A percentile compares a stretch with the other conserved stretches of the same genome.
phyloP scores from a whole-genome alignment of 2,888 invertebrate genomes.

The Mayetiola destructor region DNA sequence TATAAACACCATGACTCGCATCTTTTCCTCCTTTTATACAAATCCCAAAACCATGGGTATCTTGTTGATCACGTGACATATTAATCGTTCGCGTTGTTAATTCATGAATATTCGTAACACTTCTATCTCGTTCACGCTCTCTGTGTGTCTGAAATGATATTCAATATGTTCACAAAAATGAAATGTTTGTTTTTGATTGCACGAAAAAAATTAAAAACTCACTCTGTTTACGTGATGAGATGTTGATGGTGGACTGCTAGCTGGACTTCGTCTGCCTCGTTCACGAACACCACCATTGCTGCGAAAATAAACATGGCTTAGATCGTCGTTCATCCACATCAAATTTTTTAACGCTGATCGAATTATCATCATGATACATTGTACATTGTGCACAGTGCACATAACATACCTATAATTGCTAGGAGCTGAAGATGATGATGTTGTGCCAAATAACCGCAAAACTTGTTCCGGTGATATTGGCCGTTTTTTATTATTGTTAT shows the following conservation, averaged over 20 bases:
- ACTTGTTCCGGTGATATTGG: slow-evolving; percentile 78
- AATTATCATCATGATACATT: no score
- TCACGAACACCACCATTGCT: slow-evolving; percentile 35
- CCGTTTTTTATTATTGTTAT: slow-evolving; percentile 47
- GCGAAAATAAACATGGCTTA: no score
- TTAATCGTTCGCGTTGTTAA: slow-evolving; percentile 69
- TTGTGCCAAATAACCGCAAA: slow-evolving; percentile 47
- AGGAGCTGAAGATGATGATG: slow-evolving; percentile 39
- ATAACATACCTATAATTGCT: slow-evolving; percentile 35
- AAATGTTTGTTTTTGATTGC: background rate
- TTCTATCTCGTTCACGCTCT: slow-evolving; percentile 38
- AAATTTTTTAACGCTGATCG: no score
- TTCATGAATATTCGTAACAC: slow-evolving; percentile 54
- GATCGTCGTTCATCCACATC: no score
- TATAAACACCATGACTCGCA: slow-evolving; percentile 79
- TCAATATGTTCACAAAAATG: background rate
- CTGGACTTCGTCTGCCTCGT: slow-evolving; percentile 43
- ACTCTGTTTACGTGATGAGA: slow-evolving; percentile 49
- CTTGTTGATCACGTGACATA: slow-evolving; percentile 69
- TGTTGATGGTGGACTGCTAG: slow-evolving; percentile 65
- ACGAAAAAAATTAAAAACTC: background rate
- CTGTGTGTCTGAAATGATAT: background rate
- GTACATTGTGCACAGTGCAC: no score
- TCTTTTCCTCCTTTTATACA: slow-evolving; percentile 86
- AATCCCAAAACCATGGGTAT: slow-evolving; percentile 76